Percentiles rank a stretch among this genome's conserved stretches.
These are phyloP conservation scores for Spea bombifrons DNA, from an alignment of 2,113 vertebrate genomes.

Conservation along the genomic window DNA sequence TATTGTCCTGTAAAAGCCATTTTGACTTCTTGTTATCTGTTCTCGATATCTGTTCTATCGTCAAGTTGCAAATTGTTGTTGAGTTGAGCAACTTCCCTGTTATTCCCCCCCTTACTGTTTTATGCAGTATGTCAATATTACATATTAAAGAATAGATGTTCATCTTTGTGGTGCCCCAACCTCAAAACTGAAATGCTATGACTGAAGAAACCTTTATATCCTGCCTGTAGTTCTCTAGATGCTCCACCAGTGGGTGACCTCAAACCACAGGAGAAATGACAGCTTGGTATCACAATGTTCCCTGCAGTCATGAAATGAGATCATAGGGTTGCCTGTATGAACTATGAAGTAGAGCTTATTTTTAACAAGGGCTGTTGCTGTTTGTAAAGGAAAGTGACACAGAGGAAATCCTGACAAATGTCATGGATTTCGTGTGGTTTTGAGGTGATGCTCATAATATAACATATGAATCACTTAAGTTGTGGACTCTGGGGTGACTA, in stretches of 20 bases:
- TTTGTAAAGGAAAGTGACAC: conserved; percentile 31
- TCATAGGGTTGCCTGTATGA: not conserved
- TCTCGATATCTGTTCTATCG: too few relatives aligned
- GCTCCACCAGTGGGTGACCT: conserved; percentile 14
- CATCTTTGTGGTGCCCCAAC: too few relatives aligned
- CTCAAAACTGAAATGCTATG: too few relatives aligned
- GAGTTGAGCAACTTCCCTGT: too few relatives aligned
- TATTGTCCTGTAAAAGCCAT: too few relatives aligned
- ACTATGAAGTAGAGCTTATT: conserved; percentile 25
- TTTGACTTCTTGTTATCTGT: too few relatives aligned
- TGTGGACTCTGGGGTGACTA: too few relatives aligned
- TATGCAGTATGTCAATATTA: too few relatives aligned
- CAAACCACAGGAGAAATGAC: not conserved
- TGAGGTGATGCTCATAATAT: not conserved
- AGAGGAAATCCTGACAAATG: conserved; percentile 2
- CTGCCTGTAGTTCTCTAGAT: conserved; percentile 3
- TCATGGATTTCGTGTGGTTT: not conserved
- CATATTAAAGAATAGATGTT: too few relatives aligned
- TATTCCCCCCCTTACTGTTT: too few relatives aligned
- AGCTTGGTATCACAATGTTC: not conserved
- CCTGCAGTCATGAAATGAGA: conserved; percentile 9
- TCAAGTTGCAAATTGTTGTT: too few relatives aligned
- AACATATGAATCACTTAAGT: too few relatives aligned
- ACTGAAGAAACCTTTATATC: not conserved
- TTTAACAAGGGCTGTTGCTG: conserved; percentile 28